Base-by-base conservation (phyloP, 2,888 invertebrate genomes). In the Nebria salina region DNA sequence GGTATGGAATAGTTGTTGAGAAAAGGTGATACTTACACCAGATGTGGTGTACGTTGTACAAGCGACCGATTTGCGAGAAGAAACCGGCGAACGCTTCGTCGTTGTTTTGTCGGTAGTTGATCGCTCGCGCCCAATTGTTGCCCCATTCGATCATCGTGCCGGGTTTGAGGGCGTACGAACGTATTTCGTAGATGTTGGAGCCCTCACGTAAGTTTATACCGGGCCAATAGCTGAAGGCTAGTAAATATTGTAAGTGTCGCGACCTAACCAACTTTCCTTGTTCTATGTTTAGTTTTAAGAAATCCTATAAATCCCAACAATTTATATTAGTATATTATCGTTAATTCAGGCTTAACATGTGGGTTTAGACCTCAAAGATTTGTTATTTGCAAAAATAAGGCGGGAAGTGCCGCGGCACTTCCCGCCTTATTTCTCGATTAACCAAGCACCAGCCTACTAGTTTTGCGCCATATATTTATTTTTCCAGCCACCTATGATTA, bases 101-200 rank as follows among this genome's bases (percentile, higher is more conserved):
- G 87, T 97, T 96, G 85, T 96, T 94, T 86, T 95, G 94, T 34
- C 99, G 92, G 89, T 94, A 96, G 85, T 96, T 95, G 77, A 98
- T 96, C 4, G 98, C 98, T 85, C 97, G 92, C 0, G 98, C 98
- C 98, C 99, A 99, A 89, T 98, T 98, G 89, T 99, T 99, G 80
- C 98, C 99, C 99, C 99, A 99, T 90, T 99, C 99, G 85, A 99
- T 98, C 98, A 99, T 98, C 0, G 98, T 98, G 75, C 99, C 99
- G 0, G 99, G 98, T 90, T 98, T 98, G 68, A 99, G 90, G 83
- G 97, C 96, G 89, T 95, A 97, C 85, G 95, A 92, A 5, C 91
- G 88, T 86, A 99, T 95, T 91, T 99, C 99, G 87, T 99, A 99
- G 84, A 98, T 95, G 88, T 98, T 96, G 82, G 91, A 91, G 2